phyloP scores from a whole-genome alignment of 2,113 vertebrate species.

The Rhombomys opimus region DNA sequence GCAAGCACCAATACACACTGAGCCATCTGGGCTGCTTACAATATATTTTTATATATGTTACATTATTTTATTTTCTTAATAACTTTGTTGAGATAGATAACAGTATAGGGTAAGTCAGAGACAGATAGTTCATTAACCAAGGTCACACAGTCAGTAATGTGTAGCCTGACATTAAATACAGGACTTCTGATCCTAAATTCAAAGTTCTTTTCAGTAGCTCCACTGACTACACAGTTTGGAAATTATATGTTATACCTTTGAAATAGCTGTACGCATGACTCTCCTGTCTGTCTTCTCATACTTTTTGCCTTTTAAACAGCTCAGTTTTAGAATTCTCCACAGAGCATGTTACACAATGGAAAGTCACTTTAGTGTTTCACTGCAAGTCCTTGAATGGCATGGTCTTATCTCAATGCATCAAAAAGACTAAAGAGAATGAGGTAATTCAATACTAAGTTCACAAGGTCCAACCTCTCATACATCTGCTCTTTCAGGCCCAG shows the following conservation, averaged over 20 bases:
- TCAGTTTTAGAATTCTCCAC: conserved; percentile 32
- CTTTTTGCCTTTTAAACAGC: not conserved
- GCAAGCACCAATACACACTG: not conserved
- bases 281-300: not conserved
- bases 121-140: not conserved
- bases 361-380: conserved; percentile 48
- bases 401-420: conserved; percentile 40
- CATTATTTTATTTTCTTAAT: conserved; percentile 45
- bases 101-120: not conserved
- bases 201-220: not conserved
- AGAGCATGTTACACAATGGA: not conserved
- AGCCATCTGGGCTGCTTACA: not conserved
- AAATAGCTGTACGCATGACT: not conserved
- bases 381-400: not conserved
- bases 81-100: conserved; percentile 26
- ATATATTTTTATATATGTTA: conserved; percentile 4
- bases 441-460: conserved; percentile 44
- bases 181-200: conserved; percentile 38
- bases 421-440: conserved; percentile 35
- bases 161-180: not conserved
- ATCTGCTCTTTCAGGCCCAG: not conserved
- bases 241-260: not conserved
- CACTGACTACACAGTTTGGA: conserved; percentile 21
- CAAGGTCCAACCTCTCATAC: not conserved
- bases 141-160: conserved; percentile 9